Conservation (phyloP, 2,797 vertebrate species). For the Gymnocypris eckloni region DNA sequence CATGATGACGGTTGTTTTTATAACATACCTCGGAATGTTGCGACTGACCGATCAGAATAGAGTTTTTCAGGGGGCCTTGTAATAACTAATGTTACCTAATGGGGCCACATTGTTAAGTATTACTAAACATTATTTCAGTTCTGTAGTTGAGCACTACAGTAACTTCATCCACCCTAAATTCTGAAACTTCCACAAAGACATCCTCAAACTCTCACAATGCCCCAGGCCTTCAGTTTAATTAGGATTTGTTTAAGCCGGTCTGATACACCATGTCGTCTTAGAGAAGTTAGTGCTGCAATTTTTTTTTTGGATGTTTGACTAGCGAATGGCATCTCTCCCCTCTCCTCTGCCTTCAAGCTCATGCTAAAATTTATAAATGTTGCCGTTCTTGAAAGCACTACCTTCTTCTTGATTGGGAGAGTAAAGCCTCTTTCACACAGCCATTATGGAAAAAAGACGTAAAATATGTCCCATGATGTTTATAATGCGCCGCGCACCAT, state of each 20-base stretch:
- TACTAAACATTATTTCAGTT: not conserved
- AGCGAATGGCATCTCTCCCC: not conserved
- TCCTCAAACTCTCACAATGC: not conserved
- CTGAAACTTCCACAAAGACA: constrained; percentile 8
- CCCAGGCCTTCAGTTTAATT: constrained; percentile 13
- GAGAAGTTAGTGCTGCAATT: not conserved
- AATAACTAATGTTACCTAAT: not conserved
- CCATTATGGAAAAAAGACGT: no score
- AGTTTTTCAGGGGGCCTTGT: not conserved
- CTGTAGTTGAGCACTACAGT: not conserved
- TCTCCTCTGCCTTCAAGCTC: not conserved
- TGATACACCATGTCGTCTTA: constrained; percentile 24
- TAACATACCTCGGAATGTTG: not conserved
- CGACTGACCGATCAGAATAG: not conserved
- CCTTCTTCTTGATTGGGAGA: not conserved
- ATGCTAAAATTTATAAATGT: not conserved
- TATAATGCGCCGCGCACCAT: no score
- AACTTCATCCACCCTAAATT: not conserved
- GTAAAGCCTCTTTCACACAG: no score
- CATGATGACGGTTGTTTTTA: not conserved
- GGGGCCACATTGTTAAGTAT: not conserved
- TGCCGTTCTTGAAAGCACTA: not conserved
- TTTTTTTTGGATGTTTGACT: not conserved
- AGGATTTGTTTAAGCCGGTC: constrained; percentile 20
- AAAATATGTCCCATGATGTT: no score